Percentiles rank a stretch among this genome's conserved stretches.
Evolutionary conservation across 1,140 invertebrate genomes (phyloP).

Genomic region (Ptiloglossa arizonensis): DNA sequence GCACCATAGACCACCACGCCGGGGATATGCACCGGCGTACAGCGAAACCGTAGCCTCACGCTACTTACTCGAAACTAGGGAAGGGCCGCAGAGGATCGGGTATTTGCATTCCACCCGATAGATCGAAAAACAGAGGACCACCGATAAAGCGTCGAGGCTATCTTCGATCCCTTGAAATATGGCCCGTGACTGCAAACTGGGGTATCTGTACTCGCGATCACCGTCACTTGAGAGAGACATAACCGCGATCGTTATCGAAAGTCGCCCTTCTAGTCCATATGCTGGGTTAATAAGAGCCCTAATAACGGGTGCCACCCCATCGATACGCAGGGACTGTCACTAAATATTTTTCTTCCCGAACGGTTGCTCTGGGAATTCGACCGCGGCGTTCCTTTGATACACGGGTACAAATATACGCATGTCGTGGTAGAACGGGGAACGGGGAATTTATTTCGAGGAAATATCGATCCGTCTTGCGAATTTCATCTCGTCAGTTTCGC

Average conservation of each 20-base stretch:
- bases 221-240: conserved; percentile 1
- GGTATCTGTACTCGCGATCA: conserved; percentile 42
- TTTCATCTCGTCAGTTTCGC: neutral
- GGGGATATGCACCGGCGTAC: too few relatives aligned
- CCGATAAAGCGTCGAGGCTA: conserved; percentile 56
- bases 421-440: too few relatives aligned
- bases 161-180: conserved; percentile 79
- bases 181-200: conserved; percentile 78
- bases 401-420: conserved; percentile 33
- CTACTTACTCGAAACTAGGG: too few relatives aligned
- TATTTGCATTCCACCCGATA: conserved; percentile 70
- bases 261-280: conserved; percentile 78
- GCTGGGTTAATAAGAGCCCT: conserved; percentile 78
- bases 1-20: too few relatives aligned
- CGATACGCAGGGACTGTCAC: conserved; percentile 74
- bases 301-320: conserved; percentile 74
- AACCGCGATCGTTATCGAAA: conserved; percentile 74
- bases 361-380: conserved; percentile 72
- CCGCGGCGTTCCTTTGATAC: conserved; percentile 27
- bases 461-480: conserved; percentile 39
- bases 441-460: conserved; percentile 17
- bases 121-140: conserved; percentile 59
- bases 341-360: conserved; percentile 80
- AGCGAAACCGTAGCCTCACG: too few relatives aligned
- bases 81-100: conserved; percentile 29